Conservation (phyloP, 2,888 invertebrate species). For the Eilema sororculum region DNA sequence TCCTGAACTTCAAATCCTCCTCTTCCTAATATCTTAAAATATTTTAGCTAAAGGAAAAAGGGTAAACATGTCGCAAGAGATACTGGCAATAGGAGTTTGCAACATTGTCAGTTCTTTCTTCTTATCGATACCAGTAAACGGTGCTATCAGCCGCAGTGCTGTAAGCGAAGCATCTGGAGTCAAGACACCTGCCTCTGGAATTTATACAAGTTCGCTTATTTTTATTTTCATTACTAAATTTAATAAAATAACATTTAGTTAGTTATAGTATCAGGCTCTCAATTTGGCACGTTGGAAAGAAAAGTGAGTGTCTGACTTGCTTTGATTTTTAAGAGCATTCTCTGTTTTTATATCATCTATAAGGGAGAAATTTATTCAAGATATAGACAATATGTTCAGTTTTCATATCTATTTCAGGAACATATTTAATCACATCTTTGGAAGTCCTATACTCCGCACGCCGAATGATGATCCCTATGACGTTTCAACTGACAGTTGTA, state of each 20-base stretch:
- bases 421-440: no score
- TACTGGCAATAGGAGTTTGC: constrained; percentile 91
- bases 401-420: neutral
- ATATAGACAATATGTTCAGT: no score
- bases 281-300: neutral
- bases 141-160: constrained; percentile 91
- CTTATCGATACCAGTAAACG: constrained; percentile 92
- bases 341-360: no score
- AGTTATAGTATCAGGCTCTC: neutral
- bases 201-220: constrained; percentile 88
- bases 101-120: constrained; percentile 92
- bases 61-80: constrained; percentile 93
- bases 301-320: neutral
- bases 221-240: no score
- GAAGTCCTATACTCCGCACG: no score
- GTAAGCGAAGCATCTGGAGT: constrained; percentile 94
- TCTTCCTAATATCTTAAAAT: neutral
- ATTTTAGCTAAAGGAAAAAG: constrained; percentile 88
- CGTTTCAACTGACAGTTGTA: no score
- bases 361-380: no score
- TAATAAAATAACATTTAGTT: no score
- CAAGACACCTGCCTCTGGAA: constrained; percentile 91
- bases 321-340: neutral
- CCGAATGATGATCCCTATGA: no score
- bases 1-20: no score